Evolutionary conservation across 1,140 invertebrate genomes (phyloP).

Genomic region (Bombus ignitus): DNA sequence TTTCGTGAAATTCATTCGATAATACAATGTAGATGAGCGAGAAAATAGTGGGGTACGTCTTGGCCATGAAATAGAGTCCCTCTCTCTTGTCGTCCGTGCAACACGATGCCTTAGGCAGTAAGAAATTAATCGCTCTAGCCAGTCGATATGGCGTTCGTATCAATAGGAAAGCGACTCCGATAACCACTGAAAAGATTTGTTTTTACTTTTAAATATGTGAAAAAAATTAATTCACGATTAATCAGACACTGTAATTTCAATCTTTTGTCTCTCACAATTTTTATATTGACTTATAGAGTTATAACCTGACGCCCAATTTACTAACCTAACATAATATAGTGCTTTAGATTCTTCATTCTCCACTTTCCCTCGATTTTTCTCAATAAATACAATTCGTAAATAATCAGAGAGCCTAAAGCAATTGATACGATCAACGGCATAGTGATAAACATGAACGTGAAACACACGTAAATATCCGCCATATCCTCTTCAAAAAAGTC

Average conservation of each 20-base stretch:
- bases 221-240: background rate
- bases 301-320: background rate
- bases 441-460: constrained; percentile 69
- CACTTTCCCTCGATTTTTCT: constrained; percentile 49
- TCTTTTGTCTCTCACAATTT: background rate
- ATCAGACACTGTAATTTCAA: background rate
- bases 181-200: constrained; percentile 55
- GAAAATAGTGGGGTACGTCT: constrained; percentile 66
- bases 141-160: constrained; percentile 73
- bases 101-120: constrained; percentile 57
- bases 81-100: constrained; percentile 61
- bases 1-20: constrained; percentile 55
- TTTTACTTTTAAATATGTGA: background rate
- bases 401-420: constrained; percentile 59
- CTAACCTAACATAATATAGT: constrained; percentile 68
- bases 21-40: constrained; percentile 64
- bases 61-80: constrained; percentile 65
- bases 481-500: constrained; percentile 64
- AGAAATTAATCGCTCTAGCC: constrained; percentile 58
- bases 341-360: constrained; percentile 51
- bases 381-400: constrained; percentile 59
- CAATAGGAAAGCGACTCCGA: constrained; percentile 64
- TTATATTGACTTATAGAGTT: background rate
- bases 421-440: constrained; percentile 62
- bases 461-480: constrained; percentile 69